phyloP scores from a whole-genome alignment of 1,140 invertebrate species.

The Procambarus virginalis region DNA sequence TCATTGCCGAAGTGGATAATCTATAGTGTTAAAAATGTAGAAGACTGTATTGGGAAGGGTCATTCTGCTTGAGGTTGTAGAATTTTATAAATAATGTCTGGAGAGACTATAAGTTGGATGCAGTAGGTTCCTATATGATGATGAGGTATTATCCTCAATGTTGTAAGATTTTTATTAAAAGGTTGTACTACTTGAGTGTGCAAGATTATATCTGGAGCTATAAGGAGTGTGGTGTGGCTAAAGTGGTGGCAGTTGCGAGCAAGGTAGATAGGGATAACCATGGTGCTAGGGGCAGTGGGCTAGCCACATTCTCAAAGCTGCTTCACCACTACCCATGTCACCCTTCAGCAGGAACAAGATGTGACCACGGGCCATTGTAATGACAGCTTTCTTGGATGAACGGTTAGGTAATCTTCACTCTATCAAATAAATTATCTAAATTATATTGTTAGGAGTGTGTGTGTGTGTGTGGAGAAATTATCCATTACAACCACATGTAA shows the following conservation, averaged over 20 bases:
- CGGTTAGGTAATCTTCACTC: not conserved
- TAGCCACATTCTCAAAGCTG: constrained; percentile 8
- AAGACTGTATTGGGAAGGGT: constrained; percentile 8
- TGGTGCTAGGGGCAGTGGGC: constrained; percentile 33
- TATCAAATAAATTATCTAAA: not conserved
- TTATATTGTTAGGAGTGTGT: not conserved
- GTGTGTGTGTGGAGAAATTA: not conserved
- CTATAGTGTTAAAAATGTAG: not conserved
- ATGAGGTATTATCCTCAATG: not conserved
- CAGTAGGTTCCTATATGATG: not conserved
- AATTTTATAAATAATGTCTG: constrained; percentile 3
- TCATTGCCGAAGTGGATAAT: constrained; percentile 8
- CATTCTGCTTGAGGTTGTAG: constrained; percentile 10
- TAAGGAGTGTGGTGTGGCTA: not conserved
- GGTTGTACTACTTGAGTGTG: not conserved
- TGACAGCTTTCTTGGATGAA: not conserved
- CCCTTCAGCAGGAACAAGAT: not conserved
- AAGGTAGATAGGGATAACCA: constrained; percentile 16
- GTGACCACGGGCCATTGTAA: not conserved
- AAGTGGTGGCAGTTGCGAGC: not conserved
- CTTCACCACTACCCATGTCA: constrained; percentile 1
- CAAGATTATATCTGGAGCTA: not conserved
- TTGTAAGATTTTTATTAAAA: not conserved
- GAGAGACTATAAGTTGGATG: not conserved
- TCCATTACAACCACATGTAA: not conserved